Base-by-base conservation (phyloP, 2,113 vertebrate genomes). In the Callipepla californica region DNA sequence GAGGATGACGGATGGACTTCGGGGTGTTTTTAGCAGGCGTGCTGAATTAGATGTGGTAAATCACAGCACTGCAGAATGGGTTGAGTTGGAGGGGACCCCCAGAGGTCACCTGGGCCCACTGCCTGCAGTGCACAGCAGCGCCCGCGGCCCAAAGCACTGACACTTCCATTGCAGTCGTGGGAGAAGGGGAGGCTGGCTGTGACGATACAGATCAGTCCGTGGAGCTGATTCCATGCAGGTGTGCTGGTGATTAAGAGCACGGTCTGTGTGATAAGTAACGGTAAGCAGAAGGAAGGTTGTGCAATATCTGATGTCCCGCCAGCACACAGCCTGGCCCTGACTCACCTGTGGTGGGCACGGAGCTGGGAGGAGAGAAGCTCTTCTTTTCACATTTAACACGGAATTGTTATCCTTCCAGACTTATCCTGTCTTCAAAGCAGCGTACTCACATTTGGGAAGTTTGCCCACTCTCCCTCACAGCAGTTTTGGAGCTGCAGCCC, bases 1-100 rank as follows among this genome's bases (percentile, higher is more conserved):
- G 80, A 82, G 92, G 78, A 93, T 94, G 95, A 93, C 93, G 89
- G 93, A 57, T 70, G 19, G 44, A 89, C 85, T 88, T 70, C 4
- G 12, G 86, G 67, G 61, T 84, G 68, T 87, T 92, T 90, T 81
- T 78, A 75, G 61, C 86, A 75, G 44, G 13, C 84, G 44, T 84
- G 83, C 76, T 93, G 63, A 95, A 83, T 80, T 36, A 90, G 83
- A 30, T n/a, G 69, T 63, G 84, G 86, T 82, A 80, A 80, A 94
- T 65, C 32, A 7, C 4, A 57, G 30, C 28, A 6, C 19, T 3
- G 28, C 51, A 55, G 26, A 10, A 28, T 32, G 53, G 30, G 19
- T 19, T 57, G 28, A 19, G 53, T 32, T 57, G 53, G 17, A 57
- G 32, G 53, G 53, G 53, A 32, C 17, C 53, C 48, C 51, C 51